phyloP scores from a whole-genome alignment of 2,888 invertebrate genomes.

The Girardia tigrina region DNA sequence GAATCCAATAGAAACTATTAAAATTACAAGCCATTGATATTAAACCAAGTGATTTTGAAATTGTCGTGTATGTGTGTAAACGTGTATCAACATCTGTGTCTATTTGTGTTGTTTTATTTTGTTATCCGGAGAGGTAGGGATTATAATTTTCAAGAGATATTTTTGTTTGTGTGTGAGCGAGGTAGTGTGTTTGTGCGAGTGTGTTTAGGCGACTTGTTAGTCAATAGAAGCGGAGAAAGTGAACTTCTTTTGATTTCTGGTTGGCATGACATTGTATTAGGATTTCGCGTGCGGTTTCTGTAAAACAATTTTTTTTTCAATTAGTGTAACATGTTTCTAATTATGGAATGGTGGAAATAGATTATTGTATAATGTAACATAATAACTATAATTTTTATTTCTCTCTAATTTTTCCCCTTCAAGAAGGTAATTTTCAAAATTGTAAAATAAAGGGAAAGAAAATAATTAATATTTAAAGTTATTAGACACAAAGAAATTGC shows the following conservation, averaged over 20 bases:
- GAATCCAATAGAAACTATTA: not conserved
- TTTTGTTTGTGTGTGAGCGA: not conserved
- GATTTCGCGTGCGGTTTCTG: not conserved
- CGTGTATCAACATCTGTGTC: no score
- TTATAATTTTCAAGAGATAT: not conserved
- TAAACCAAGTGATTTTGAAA: not conserved
- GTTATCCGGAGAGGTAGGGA: not conserved
- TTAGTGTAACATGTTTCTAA: not conserved
- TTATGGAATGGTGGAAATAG: no score
- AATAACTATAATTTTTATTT: no score
- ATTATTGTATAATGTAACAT: no score
- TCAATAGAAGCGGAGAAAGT: not conserved
- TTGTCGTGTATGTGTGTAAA: no score
- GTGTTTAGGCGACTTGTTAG: no score
- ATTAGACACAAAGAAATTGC: no score
- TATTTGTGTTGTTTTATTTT: not conserved
- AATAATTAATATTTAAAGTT: no score
- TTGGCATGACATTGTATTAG: not conserved
- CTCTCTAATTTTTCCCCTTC: no score
- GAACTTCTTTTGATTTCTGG: not conserved
- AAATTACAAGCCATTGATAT: not conserved
- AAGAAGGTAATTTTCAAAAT: no score
- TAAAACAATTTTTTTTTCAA: not conserved
- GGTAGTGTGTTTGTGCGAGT: no score
- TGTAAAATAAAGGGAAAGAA: no score